Evolutionary conservation across 2,888 invertebrate genomes (phyloP).

Genomic region (Nephrotoma flavescens): DNA sequence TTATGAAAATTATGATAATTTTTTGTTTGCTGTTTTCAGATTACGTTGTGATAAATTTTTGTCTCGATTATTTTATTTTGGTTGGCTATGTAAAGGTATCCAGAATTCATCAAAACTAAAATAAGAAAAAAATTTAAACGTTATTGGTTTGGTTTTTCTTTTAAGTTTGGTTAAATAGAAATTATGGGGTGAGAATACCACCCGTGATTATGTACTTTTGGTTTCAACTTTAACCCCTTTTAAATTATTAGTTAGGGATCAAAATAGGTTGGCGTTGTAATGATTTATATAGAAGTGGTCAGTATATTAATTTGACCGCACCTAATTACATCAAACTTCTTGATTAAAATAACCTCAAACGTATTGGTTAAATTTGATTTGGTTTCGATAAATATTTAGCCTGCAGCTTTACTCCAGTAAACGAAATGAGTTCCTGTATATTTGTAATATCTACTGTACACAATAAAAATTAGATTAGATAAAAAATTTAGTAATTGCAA

Average conservation of each 20-base stretch:
- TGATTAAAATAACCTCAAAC: background rate
- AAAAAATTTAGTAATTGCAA: background rate
- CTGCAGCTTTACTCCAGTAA: background rate
- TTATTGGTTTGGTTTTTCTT: background rate
- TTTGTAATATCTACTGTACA: background rate
- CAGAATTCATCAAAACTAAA: background rate
- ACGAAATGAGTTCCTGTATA: background rate
- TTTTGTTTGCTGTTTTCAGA: background rate
- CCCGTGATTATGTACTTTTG: background rate
- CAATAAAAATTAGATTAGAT: background rate
- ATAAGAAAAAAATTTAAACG: background rate
- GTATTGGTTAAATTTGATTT: background rate
- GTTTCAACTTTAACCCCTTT: background rate
- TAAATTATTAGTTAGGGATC: background rate
- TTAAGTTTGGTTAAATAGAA: background rate
- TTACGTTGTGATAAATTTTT: background rate
- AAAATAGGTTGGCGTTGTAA: background rate
- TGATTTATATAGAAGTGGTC: background rate
- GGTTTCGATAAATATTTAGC: background rate
- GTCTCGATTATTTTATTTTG: background rate
- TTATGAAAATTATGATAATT: background rate
- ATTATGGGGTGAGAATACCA: background rate
- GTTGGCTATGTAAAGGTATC: background rate
- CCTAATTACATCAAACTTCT: too few species aligned
- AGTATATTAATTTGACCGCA: background rate